A percentile compares a stretch with the other conserved stretches of the same genome.
Evolutionary conservation across 2,888 invertebrate species (phyloP).

Genomic region (Pachliopta kotzebuea): DNA sequence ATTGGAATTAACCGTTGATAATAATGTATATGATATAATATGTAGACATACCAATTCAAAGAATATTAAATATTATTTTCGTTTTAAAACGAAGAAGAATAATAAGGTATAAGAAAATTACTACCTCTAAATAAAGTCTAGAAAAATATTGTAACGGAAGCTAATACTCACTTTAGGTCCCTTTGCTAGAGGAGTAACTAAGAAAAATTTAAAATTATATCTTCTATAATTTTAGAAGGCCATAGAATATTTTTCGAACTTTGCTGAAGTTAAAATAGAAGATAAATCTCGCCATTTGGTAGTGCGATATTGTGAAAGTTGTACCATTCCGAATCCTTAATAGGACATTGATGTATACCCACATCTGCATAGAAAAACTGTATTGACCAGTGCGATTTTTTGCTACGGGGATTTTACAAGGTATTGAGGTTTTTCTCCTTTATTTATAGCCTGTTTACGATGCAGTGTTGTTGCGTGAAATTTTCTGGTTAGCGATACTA

Average conservation of each 20-base stretch:
- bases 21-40: too few species aligned
- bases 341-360: conserved; percentile 43
- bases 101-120: not conserved
- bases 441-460: conserved; percentile 30
- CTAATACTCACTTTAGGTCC: too few species aligned
- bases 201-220: not conserved
- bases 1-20: not conserved
- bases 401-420: conserved; percentile 29
- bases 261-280: conserved; percentile 49
- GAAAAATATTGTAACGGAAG: too few species aligned
- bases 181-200: too few species aligned
- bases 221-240: conserved; percentile 37
- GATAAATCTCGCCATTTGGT: conserved; percentile 51
- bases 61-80: not conserved
- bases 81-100: not conserved
- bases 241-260: conserved; percentile 40
- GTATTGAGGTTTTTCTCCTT: conserved; percentile 30
- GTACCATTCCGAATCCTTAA: conserved; percentile 51
- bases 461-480: conserved; percentile 26
- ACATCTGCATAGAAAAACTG: conserved; percentile 36
- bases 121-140: too few species aligned
- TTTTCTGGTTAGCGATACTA: conserved; percentile 18
- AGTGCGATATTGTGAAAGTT: conserved; percentile 57
- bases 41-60: not conserved
- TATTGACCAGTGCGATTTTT: conserved; percentile 29